Base-by-base conservation (phyloP, 2,797 vertebrate genomes). In the Gastrophryne carolinensis region DNA sequence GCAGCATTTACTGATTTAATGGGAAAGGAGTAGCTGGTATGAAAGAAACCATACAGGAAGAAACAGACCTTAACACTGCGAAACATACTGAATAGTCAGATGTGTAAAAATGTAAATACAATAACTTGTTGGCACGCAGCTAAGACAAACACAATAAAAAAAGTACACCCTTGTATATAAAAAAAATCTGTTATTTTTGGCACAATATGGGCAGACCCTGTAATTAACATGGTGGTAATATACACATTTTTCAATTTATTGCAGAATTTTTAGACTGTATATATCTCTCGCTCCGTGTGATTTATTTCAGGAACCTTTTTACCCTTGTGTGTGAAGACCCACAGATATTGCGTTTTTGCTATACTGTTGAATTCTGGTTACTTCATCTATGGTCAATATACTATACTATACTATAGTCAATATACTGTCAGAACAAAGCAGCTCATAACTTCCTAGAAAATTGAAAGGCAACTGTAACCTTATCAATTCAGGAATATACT, bases 141-240 rank as follows among this genome's bases (percentile, higher is more conserved):
- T 13, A 49, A 34, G 57, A 63, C 50, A n/a, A n/a, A 54, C 24
- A 53, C 17, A 29, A 44, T 47, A 30, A 27, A 27, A 27, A 53
- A 58, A 63, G 2, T 41, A 54, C 21, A 34, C 41, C 13, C 24
- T 13, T 35, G 19, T 26, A 69, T 68, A 10, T 49, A 19, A 32
- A 56, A 50, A 65, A 57, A 72, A 39, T 50, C 68, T 66, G 68
- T 60, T 53, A 41, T 72, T 23, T 72, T 78, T 78, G 75, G 75
- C 75, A 78, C 75, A 41, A 58, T 34, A 39, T 44, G 50, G 49
- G 24, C 13, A 30, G 50, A 53, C 32, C 13, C 53, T 47, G 37
- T 19, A 7, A n/a, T 29, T 57, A 47, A 19, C 7, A 19, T 10
- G 24, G 30, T 8, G 29, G 37, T 56, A 3, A 30, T 19, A 29